phyloP scores from a whole-genome alignment of 2,888 invertebrate species.

The Serrognathus titanus region DNA sequence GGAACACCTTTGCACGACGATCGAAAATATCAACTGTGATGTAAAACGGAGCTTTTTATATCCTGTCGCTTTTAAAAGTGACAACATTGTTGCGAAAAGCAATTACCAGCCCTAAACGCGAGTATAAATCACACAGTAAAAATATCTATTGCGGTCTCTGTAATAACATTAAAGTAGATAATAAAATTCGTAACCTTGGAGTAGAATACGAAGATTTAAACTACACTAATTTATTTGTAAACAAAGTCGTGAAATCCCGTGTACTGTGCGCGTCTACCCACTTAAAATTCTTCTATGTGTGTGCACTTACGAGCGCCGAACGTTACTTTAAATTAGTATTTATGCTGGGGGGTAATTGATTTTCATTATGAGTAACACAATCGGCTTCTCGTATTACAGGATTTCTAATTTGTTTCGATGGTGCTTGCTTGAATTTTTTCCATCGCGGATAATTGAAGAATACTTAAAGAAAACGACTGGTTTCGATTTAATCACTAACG shows the following conservation, averaged over 20 bases:
- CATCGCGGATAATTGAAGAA: too few relatives aligned
- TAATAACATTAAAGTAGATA: conserved; percentile 1
- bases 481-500: too few relatives aligned
- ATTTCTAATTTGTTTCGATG: not conserved
- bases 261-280: conserved; percentile 6
- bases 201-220: conserved; percentile 1
- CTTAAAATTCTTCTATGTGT: conserved; percentile 6
- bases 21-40: too few relatives aligned
- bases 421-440: too few relatives aligned
- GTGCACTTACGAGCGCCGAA: not conserved
- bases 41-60: too few relatives aligned
- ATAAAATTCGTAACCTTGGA: conserved; percentile 5
- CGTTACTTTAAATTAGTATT: conserved; percentile 7
- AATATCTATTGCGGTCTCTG: not conserved
- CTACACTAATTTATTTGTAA: conserved; percentile 11
- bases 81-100: too few relatives aligned
- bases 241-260: conserved; percentile 11
- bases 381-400: not conserved
- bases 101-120: not conserved
- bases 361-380: not conserved
- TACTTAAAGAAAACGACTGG: too few relatives aligned
- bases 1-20: too few relatives aligned
- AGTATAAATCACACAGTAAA: not conserved
- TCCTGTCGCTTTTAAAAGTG: too few relatives aligned
- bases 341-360: conserved; percentile 6